A percentile compares a stretch with the other conserved stretches of the same genome.
phyloP scores from a whole-genome alignment of 1,140 invertebrate genomes.

The Drosophila hydei region DNA sequence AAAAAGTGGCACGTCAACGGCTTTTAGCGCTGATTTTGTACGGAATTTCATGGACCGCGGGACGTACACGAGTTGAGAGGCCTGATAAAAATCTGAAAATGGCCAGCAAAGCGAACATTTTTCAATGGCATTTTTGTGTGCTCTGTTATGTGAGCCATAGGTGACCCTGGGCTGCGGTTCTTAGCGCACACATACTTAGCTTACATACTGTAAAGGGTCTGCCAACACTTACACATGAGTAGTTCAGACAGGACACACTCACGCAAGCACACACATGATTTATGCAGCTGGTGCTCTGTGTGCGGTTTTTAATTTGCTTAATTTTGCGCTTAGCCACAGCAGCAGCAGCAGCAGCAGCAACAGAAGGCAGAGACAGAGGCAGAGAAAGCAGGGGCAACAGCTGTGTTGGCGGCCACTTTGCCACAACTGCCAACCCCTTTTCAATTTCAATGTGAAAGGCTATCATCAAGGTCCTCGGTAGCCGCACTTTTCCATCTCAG shows the following conservation, averaged over 20 bases:
- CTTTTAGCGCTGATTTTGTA: constrained; percentile 73
- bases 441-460: constrained; percentile 48
- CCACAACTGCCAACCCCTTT: constrained; percentile 56
- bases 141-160: constrained; percentile 42
- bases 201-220: constrained; percentile 1
- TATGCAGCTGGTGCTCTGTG: constrained; percentile 69
- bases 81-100: constrained; percentile 77
- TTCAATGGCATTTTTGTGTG: constrained; percentile 65
- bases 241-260: constrained; percentile 15
- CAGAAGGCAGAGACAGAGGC: constrained; percentile 47
- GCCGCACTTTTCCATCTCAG: background rate
- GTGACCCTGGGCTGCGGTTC: constrained; percentile 68
- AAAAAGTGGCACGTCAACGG: constrained; percentile 51
- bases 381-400: constrained; percentile 5
- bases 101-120: constrained; percentile 69
- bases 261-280: constrained; percentile 48
- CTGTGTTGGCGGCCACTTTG: constrained; percentile 54
- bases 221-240: constrained; percentile 5
- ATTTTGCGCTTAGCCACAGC: constrained; percentile 77
- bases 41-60: constrained; percentile 16
- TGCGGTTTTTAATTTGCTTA: constrained; percentile 81
- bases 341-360: constrained; percentile 52
- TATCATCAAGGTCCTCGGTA: constrained; percentile 25
- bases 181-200: constrained; percentile 27
- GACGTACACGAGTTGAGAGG: constrained; percentile 23